These are phyloP conservation scores for Nemapogon koenigi DNA, from an alignment of 2,888 invertebrate genomes.

Conservation along the genomic window DNA sequence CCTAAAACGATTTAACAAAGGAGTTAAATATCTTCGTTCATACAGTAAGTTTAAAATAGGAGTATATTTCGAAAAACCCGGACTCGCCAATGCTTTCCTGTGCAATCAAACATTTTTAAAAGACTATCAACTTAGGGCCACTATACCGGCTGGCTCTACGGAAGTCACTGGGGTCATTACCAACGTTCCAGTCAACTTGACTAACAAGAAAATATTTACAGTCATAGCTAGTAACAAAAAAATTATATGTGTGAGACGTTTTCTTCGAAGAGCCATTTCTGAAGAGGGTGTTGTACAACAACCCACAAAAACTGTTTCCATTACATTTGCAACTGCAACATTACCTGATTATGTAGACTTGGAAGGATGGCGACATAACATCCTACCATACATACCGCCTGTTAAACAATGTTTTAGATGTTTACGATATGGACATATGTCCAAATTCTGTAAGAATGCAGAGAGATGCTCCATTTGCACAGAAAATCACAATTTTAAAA, in stretches of 20 bases:
- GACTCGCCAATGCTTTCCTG: not conserved
- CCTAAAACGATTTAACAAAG: slow-evolving; percentile 5
- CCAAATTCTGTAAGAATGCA: not conserved
- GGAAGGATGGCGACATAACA: not conserved
- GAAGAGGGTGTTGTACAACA: not conserved
- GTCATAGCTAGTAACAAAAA: not conserved
- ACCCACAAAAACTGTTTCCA: not conserved
- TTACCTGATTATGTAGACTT: not conserved
- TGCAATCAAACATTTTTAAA: not conserved
- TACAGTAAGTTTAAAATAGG: slow-evolving; percentile 2
- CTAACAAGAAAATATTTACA: slow-evolving; percentile 1
- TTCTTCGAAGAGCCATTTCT: not conserved
- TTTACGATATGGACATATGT: not conserved
- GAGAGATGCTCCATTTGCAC: too few relatives aligned
- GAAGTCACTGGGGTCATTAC: slow-evolving; percentile 2
- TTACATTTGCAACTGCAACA: slow-evolving; percentile 1
- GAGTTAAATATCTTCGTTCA: slow-evolving; percentile 3
- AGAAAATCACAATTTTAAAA: not conserved
- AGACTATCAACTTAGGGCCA: not conserved
- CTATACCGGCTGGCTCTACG: not conserved
- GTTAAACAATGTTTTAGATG: not conserved
- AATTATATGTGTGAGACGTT: not conserved
- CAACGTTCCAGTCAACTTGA: not conserved
- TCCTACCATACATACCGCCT: not conserved
- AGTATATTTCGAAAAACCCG: not conserved